phyloP scores from a whole-genome alignment of 2,113 vertebrate species.

The Microtus oregoni region DNA sequence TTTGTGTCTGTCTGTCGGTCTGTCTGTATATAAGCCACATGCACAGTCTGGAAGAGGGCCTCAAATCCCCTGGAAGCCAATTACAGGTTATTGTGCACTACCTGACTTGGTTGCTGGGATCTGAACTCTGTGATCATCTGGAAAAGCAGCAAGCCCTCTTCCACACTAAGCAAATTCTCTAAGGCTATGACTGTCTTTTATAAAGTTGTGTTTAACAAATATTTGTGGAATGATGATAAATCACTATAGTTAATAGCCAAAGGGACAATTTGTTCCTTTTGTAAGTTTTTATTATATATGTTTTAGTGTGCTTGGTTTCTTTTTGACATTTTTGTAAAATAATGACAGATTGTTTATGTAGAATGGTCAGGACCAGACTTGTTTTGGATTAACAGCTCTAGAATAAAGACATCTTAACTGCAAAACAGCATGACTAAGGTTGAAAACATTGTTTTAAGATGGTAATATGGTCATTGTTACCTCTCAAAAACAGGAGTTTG shows the following conservation, averaged over 20 bases:
- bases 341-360: background rate
- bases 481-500: background rate
- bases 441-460: background rate
- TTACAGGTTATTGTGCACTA: background rate
- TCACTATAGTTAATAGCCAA: background rate
- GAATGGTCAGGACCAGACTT: background rate
- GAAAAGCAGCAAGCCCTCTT: background rate
- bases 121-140: background rate
- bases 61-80: background rate
- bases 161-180: background rate
- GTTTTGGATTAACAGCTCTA: background rate
- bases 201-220: background rate
- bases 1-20: background rate
- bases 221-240: background rate
- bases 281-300: background rate
- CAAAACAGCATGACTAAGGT: background rate
- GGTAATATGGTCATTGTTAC: background rate
- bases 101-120: background rate
- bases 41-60: background rate
- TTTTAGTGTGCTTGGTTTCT: background rate
- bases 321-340: background rate
- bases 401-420: background rate
- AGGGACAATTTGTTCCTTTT: background rate
- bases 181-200: background rate
- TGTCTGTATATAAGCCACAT: background rate